Evolutionary conservation across 2,797 vertebrate species (phyloP).

Genomic region (Sebastes hubbsi): DNA sequence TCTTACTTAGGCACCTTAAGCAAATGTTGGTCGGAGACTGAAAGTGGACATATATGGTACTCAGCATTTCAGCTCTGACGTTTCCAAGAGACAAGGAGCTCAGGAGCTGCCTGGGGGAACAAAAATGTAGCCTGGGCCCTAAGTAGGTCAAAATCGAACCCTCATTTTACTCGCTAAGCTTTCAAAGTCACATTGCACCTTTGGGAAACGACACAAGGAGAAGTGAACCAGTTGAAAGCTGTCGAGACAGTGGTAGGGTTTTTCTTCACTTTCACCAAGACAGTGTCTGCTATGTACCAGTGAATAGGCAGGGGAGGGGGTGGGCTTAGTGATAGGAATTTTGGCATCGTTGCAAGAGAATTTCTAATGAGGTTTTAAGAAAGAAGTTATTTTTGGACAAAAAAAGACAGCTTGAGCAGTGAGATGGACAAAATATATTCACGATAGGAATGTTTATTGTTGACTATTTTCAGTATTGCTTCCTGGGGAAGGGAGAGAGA

Average conservation of each 20-base stretch:
- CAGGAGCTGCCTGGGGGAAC: slow-evolving; percentile 42
- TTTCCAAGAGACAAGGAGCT: slow-evolving; percentile 67
- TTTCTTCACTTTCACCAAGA: slow-evolving; percentile 67
- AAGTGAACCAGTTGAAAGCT: slow-evolving; percentile 72
- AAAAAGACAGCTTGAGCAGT: slow-evolving; percentile 37
- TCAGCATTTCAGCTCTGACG: slow-evolving; percentile 53
- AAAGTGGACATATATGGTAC: slow-evolving; percentile 58
- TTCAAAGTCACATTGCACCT: slow-evolving; percentile 78
- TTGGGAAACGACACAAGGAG: slow-evolving; percentile 65
- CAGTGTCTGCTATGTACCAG: slow-evolving; percentile 73
- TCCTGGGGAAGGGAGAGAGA: slow-evolving; percentile 50
- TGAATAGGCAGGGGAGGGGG: slow-evolving; percentile 65
- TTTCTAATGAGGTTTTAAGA: slow-evolving; percentile 81
- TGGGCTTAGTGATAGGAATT: slow-evolving; percentile 73
- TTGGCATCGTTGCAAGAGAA: slow-evolving; percentile 79
- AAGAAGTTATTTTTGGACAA: slow-evolving; percentile 75
- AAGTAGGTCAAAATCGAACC: slow-evolving; percentile 72
- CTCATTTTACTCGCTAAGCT: slow-evolving; percentile 68
- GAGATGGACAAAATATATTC: slow-evolving; percentile 67
- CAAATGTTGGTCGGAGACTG: slow-evolving; percentile 50
- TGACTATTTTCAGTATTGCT: slow-evolving; percentile 78
- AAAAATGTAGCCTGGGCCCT: slow-evolving; percentile 63
- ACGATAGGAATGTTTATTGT: slow-evolving; percentile 72
- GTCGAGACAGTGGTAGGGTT: slow-evolving; percentile 60
- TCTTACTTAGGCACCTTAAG: slow-evolving; percentile 80